phyloP scores from a whole-genome alignment of 1,140 invertebrate genomes.

The Calephelis nemesis region DNA sequence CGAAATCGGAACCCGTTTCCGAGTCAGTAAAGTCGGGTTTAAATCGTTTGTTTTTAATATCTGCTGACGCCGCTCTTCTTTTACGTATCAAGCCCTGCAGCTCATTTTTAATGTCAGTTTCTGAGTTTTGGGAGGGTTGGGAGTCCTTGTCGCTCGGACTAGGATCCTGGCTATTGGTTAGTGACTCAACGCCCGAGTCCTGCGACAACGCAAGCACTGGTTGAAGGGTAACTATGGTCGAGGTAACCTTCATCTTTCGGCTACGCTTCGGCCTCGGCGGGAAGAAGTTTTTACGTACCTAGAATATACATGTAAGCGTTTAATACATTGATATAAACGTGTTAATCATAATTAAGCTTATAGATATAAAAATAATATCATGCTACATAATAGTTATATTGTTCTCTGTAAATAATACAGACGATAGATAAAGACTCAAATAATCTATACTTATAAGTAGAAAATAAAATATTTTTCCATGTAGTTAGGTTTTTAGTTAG shows the following conservation, averaged over 20 bases:
- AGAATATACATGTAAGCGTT: constrained; percentile 41
- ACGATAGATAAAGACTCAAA: too few relatives aligned
- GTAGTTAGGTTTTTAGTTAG: too few relatives aligned
- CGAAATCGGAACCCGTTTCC: constrained; percentile 33
- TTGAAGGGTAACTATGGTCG: constrained; percentile 23
- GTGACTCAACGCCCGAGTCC: constrained; percentile 47
- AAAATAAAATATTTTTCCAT: too few relatives aligned
- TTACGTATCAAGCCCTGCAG: constrained; percentile 21
- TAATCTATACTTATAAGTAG: too few relatives aligned
- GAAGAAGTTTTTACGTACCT: constrained; percentile 83
- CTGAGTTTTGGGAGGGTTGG: constrained; percentile 20
- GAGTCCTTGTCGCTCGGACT: constrained; percentile 27
- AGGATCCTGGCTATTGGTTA: constrained; percentile 45
- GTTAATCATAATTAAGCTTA: too few relatives aligned
- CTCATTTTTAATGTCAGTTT: constrained; percentile 16
- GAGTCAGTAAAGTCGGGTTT: constrained; percentile 35
- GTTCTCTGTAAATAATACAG: too few relatives aligned
- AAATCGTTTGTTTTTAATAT: constrained; percentile 39
- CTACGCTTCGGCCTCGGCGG: constrained; percentile 81
- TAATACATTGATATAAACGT: not conserved
- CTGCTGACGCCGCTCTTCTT: constrained; percentile 45
- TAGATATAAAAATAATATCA: too few relatives aligned
- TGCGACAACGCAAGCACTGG: constrained; percentile 39
- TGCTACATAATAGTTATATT: too few relatives aligned
- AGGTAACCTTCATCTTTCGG: constrained; percentile 26